Base-by-base conservation (phyloP, 2,797 vertebrate species). In the Mormyrops attenuatus region DNA sequence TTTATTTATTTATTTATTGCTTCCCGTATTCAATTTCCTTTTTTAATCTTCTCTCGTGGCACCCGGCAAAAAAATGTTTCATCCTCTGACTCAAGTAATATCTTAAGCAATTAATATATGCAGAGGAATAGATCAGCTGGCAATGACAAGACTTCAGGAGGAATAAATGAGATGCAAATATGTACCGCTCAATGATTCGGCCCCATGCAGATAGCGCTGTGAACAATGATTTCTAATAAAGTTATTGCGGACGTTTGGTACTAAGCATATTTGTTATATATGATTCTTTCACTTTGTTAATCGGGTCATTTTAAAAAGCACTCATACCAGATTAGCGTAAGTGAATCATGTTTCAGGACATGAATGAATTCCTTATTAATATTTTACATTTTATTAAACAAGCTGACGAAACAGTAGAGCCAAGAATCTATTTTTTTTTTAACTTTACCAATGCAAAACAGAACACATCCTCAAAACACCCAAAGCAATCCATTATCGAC, bases 121-220 rank as follows among this genome's bases (percentile, higher is more conserved):
- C 73, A 41, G 73, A 80, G 73, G 73, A 80, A 80, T 80, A 41
- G 73, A 80, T 80, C 73, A 80, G 73, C 84, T 30, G 17, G 49
- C 47, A 53, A 80, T 80, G 73, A 80, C 73, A 80, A 53, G 47
- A 44, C 49, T 85, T 50, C 44, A 30, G 47, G 47, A 41, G 38
- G 73, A 80, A 80, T 44, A 80, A 80, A 80, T 80, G 73, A 80
- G 7, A 80, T 80, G 73, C 38, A 80, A 80, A 80, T 80, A 38
- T 80, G 38, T 80, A n/a, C 13, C 17, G 41, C 73, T 80, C 73
- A n/a, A 20, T 80, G 17, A 80, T 44, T 44, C 17, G 17, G 38
- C 20, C 73, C 38, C 73, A 44, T 80, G 73, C 73, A 80, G 73
- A 80, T 44, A 34, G 63, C 66, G 66, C 66, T 44, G 38, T n/a